phyloP scores from a whole-genome alignment of 1,140 invertebrate species.

The Drosophila trapezifrons region DNA sequence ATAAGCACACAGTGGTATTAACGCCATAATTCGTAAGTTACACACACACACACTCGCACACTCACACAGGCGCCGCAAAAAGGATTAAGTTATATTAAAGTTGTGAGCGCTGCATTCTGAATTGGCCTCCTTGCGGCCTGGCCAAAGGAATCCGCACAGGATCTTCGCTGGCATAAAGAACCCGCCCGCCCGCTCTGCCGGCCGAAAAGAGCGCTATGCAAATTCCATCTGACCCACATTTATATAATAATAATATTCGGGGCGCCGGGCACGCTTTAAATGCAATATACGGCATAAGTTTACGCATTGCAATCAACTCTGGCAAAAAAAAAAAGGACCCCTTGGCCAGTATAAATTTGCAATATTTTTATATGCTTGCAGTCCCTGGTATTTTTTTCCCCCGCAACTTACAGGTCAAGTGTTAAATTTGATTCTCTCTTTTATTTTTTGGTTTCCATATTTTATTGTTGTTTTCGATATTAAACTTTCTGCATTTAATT shows the following conservation, averaged over 20 bases:
- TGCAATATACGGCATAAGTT: slow-evolving; percentile 63
- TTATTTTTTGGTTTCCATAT: slow-evolving; percentile 1
- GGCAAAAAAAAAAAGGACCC: not conserved
- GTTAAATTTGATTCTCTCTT: slow-evolving; percentile 56
- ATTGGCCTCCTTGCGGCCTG: slow-evolving; percentile 51
- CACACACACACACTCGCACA: slow-evolving; percentile 36
- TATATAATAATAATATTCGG: slow-evolving; percentile 54
- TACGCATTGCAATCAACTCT: slow-evolving; percentile 25
- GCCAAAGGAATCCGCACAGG: slow-evolving; percentile 2
- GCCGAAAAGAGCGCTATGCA: slow-evolving; percentile 57
- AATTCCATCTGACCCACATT: slow-evolving; percentile 63
- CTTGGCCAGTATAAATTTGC: slow-evolving; percentile 51
- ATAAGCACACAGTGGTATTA: slow-evolving; percentile 78
- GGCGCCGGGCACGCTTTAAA: slow-evolving; percentile 34
- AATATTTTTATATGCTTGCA: slow-evolving; percentile 53
- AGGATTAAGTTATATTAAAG: slow-evolving; percentile 80
- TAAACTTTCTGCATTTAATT: slow-evolving; percentile 49
- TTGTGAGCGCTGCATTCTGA: slow-evolving; percentile 68
- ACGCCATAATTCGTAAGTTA: slow-evolving; percentile 77
- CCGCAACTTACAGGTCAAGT: slow-evolving; percentile 65
- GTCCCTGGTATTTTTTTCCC: slow-evolving; percentile 16
- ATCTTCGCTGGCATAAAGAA: slow-evolving; percentile 26
- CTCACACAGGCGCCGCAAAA: slow-evolving; percentile 36
- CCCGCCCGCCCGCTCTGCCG: too few relatives aligned
- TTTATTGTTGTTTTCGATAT: slow-evolving; percentile 18